Conservation (phyloP, 2,113 vertebrate species). For the Xenopus laevis region DNA sequence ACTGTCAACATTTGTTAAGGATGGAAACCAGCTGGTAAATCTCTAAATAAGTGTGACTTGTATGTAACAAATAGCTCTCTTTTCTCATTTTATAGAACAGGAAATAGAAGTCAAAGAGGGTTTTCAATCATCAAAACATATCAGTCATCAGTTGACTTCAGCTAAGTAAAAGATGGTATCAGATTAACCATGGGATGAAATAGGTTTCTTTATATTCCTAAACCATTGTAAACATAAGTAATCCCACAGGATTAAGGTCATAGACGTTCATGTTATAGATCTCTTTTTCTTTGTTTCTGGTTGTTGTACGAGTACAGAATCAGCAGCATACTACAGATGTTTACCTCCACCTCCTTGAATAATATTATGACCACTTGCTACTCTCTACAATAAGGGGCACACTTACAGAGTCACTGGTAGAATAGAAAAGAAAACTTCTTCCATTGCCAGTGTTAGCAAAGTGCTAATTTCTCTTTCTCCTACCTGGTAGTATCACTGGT, state of each 20-base stretch:
- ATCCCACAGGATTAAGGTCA: neutral
- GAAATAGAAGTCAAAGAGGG: neutral
- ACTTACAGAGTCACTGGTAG: no score
- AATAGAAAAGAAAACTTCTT: no score
- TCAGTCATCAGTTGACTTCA: neutral
- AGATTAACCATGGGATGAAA: neutral
- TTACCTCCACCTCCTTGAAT: no score
- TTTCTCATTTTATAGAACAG: neutral
- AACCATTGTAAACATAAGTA: neutral
- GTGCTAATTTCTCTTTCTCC: no score
- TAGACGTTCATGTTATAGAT: neutral
- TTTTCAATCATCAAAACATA: neutral
- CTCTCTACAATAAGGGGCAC: no score
- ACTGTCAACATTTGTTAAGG: neutral
- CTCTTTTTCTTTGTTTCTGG: neutral
- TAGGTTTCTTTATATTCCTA: neutral
- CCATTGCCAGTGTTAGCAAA: no score
- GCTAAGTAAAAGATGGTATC: neutral
- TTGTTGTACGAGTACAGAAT: no score
- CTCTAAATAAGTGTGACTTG: neutral
- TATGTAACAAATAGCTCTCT: neutral
- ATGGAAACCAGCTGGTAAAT: neutral
- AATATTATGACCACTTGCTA: no score
- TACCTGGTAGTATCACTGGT: no score
- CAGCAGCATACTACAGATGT: no score